Percentiles rank a stretch among this genome's conserved stretches.
Conservation (phyloP, 2,888 invertebrate species). For the Capitulum mitella region DNA sequence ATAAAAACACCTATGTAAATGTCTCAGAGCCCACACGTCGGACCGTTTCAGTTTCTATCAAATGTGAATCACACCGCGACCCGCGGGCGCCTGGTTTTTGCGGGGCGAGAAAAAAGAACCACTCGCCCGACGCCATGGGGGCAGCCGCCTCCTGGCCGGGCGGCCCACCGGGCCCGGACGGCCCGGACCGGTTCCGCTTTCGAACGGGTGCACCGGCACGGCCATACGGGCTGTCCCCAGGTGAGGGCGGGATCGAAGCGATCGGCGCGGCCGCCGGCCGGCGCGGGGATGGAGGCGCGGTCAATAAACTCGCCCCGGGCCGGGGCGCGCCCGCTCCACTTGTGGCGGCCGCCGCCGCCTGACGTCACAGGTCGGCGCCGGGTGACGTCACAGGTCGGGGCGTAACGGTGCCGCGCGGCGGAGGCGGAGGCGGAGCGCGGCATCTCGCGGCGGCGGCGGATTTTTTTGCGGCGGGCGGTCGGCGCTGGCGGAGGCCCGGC, state of each 20-base stretch:
- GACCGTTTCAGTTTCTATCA: no score
- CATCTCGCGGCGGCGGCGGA: neutral
- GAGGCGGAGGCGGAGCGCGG: neutral
- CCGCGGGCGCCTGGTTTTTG: neutral
- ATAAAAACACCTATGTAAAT: no score
- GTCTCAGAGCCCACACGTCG: no score
- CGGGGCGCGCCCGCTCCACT: slow-evolving; percentile 14
- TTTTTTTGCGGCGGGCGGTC: neutral
- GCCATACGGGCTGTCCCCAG: neutral
- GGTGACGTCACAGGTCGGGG: neutral
- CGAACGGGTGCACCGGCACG: neutral
- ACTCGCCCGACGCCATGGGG: no score
- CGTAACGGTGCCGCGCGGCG: no score
- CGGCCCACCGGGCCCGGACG: no score
- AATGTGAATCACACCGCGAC: neutral
- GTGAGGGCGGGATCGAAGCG: slow-evolving; percentile 6
- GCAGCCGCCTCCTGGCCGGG: no score
- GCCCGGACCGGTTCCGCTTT: no score
- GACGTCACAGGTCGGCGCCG: neutral
- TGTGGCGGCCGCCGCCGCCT: neutral
- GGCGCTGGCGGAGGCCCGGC: no score
- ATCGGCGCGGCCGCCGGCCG: neutral
- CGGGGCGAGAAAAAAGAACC: no score
- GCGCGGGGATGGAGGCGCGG: neutral
- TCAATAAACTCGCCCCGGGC: neutral